A percentile compares a stretch with the other conserved stretches of the same genome.
Conservation (phyloP, 2,113 vertebrate species). For the Amphiprion percula region DNA sequence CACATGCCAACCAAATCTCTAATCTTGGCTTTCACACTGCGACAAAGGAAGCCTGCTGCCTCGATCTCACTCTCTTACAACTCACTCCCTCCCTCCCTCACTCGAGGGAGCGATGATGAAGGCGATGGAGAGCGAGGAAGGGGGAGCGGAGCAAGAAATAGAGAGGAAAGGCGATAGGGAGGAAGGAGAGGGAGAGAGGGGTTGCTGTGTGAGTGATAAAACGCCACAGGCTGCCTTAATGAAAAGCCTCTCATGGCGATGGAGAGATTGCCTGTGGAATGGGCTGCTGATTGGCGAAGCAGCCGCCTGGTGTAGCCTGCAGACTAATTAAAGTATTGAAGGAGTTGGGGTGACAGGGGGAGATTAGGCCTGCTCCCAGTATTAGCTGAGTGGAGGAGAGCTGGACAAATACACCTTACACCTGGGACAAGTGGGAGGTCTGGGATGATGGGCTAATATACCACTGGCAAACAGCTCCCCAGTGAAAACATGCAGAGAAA, state of each 20-base stretch:
- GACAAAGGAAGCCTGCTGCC: constrained; percentile 51
- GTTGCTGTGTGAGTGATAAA: constrained; percentile 67
- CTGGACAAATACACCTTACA: constrained; percentile 39
- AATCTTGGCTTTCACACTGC: constrained; percentile 69
- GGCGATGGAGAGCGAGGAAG: constrained; percentile 51
- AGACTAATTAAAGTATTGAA: constrained; percentile 76
- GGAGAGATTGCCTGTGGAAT: constrained; percentile 75
- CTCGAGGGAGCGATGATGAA: constrained; percentile 56
- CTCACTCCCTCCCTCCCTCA: constrained; percentile 36
- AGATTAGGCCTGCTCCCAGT: constrained; percentile 64
- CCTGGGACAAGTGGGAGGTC: constrained; percentile 29
- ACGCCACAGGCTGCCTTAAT: constrained; percentile 74
- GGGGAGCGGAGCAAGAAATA: constrained; percentile 43
- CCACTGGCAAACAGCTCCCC: constrained; percentile 1
- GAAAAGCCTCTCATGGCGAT: constrained; percentile 80
- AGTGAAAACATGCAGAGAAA: not conserved
- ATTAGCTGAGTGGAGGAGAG: constrained; percentile 27
- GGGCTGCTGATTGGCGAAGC: constrained; percentile 74
- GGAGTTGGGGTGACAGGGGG: constrained; percentile 49
- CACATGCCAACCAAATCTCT: constrained; percentile 52
- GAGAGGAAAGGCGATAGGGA: constrained; percentile 42
- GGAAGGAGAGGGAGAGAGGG: constrained; percentile 18
- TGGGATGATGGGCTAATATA: constrained; percentile 18
- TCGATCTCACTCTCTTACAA: constrained; percentile 33
- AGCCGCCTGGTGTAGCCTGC: constrained; percentile 61